Evolutionary conservation across 2,888 invertebrate species (phyloP), one percentile per base, ranked within the genome.

Genomic region (Furcula furcula): DNA sequence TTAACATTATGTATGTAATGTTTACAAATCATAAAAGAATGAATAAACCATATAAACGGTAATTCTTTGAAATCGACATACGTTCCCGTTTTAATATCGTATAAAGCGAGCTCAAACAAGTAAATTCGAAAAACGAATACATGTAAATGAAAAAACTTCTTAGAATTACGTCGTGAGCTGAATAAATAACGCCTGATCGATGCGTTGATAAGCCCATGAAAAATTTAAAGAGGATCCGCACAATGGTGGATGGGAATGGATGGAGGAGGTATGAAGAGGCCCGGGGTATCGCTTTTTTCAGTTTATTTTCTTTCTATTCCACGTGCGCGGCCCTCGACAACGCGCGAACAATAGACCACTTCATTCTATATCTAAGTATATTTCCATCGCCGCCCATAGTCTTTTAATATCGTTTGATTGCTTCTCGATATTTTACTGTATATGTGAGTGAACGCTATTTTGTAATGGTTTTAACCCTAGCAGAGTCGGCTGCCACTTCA

Each of bases 181-280:
- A 85, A 84, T 84, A 80, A 77, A 74, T 82, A 81, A 76, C 63
- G 65, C 48, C 62, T 77, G 81, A 80, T 85, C 79, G 79, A 84
- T 81, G 76, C 63, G 72, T 77, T 83, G 83, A 83, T 83, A 83
- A 82, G 76, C 62, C 70, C 66, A 73, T 77, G 73, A 76, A 77
- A 79, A 76, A 69, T 83, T 80, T 77, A 73, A 79, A 78, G 67
- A 76, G 58, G 64, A 68, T 75, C 48, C 60, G 51, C 67, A 75
- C 74, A 76, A 76, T 71, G 64, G 57, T 55, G 58, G 54, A 71
- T 68, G 66, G 63, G 65, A 71, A 69, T 55, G 66, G 54, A 64
- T 70, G 61, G 60, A 69, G 63, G 63, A 65, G 53, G 61, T 66
- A 68, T 54, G 65, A 64, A 68, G 64, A 65, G 65, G 58, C 55